These are phyloP conservation scores for Lumbricus terrestris DNA, from an alignment of 2,888 invertebrate genomes.

Conservation along the genomic window DNA sequence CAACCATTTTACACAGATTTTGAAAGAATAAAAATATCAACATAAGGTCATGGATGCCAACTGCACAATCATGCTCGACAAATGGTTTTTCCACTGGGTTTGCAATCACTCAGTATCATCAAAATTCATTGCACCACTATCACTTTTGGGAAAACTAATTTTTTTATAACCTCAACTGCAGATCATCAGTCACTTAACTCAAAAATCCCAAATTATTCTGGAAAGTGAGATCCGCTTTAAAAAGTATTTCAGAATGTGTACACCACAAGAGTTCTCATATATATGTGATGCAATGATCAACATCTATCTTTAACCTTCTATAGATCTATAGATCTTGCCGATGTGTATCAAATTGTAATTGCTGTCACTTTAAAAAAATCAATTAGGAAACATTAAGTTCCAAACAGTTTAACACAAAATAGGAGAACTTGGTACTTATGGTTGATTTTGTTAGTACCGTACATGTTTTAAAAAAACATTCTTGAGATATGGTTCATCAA, in stretches of 20 bases:
- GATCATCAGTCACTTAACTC: neutral
- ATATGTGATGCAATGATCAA: neutral
- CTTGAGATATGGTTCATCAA: too few species aligned
- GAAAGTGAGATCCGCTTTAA: neutral
- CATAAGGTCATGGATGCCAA: neutral
- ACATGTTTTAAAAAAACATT: too few species aligned
- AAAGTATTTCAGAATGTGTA: neutral
- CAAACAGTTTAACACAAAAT: too few species aligned
- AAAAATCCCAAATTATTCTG: neutral
- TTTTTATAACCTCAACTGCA: too few species aligned
- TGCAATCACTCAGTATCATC: neutral
- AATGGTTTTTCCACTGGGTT: neutral
- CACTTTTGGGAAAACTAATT: neutral
- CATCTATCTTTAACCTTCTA: neutral
- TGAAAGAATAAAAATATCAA: neutral
- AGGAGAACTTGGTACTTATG: too few species aligned
- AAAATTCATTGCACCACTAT: neutral
- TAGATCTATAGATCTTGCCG: neutral
- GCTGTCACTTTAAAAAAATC: too few species aligned
- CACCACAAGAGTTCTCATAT: neutral
- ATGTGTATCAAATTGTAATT: neutral
- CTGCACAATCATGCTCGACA: neutral
- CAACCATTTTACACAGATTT: neutral
- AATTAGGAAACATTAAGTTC: too few species aligned
- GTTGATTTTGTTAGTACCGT: too few species aligned